A percentile compares a stretch with the other conserved stretches of the same genome.
Evolutionary conservation across 2,113 vertebrate genomes (phyloP).

Genomic region (Chinchilla lanigera): DNA sequence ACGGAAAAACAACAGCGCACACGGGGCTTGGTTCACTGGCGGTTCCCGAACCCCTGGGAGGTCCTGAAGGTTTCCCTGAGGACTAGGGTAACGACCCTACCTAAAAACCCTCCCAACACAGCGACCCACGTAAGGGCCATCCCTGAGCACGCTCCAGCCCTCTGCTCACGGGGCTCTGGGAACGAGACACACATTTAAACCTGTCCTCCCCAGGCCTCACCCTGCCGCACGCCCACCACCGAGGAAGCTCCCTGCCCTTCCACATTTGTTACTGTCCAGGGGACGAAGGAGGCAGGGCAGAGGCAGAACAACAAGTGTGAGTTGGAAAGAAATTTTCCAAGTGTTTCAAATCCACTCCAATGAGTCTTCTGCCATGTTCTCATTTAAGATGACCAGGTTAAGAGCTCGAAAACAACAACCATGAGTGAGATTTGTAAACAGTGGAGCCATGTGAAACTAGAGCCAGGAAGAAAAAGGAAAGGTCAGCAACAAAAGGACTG

Average conservation of each 20-base stretch:
- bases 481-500: background rate
- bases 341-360: background rate
- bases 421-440: background rate
- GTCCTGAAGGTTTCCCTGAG: background rate
- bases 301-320: background rate
- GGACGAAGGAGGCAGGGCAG: background rate
- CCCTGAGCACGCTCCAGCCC: background rate
- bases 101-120: background rate
- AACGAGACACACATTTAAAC: background rate
- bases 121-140: background rate
- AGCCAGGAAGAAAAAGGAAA: background rate
- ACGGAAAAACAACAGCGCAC: background rate
- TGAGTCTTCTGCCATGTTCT: background rate
- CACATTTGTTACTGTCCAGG: background rate
- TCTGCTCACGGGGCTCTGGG: no score
- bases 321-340: background rate
- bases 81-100: background rate
- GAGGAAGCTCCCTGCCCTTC: background rate
- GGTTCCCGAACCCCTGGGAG: accelerated
- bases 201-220: no score
- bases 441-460: background rate
- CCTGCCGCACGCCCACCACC: background rate
- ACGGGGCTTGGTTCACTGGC: background rate
- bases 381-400: background rate
- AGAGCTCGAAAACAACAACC: background rate